These are phyloP conservation scores for Battus philenor DNA, from an alignment of 1,140 invertebrate species.

Conservation along the genomic window DNA sequence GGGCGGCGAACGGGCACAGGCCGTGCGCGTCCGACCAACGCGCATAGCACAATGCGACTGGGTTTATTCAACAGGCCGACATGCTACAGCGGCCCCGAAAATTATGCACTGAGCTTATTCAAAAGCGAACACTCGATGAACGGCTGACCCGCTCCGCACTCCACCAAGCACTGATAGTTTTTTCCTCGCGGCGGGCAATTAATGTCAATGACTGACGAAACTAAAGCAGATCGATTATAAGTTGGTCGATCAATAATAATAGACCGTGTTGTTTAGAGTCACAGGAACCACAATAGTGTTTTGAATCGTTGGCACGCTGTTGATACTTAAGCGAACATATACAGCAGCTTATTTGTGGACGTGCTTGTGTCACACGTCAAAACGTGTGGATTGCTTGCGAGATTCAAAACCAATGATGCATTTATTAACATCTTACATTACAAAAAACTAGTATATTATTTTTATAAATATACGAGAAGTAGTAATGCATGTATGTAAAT, in stretches of 20 bases:
- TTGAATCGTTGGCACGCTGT: slow-evolving; percentile 7
- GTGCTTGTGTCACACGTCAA: too few relatives aligned
- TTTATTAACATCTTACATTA: too few relatives aligned
- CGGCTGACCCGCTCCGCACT: slow-evolving; percentile 24
- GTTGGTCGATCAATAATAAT: slow-evolving; percentile 34
- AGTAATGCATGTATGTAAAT: too few relatives aligned
- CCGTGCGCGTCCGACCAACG: slow-evolving; percentile 49
- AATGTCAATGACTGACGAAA: slow-evolving; percentile 59
- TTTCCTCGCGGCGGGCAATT: slow-evolving; percentile 50
- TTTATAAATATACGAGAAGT: too few relatives aligned
- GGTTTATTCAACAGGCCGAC: slow-evolving; percentile 19
- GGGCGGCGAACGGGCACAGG: slow-evolving; percentile 32
- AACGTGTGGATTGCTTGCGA: too few relatives aligned
- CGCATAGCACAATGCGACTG: slow-evolving; percentile 57
- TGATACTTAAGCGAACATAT: slow-evolving; percentile 11
- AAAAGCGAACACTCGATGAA: slow-evolving; percentile 27
- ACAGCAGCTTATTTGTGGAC: slow-evolving; percentile 4
- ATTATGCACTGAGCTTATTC: slow-evolving; percentile 45
- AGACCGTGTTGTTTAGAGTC: slow-evolving; percentile 27
- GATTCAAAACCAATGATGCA: too few relatives aligned
- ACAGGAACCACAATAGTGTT: slow-evolving; percentile 9
- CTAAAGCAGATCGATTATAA: slow-evolving; percentile 42
- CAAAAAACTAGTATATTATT: too few relatives aligned
- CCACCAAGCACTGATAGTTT: slow-evolving; percentile 52
- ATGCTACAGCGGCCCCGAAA: slow-evolving; percentile 36